Evolutionary conservation across 2,797 vertebrate genomes (phyloP), one percentile per base, ranked within the genome.

Genomic region (Halcyon badia): DNA sequence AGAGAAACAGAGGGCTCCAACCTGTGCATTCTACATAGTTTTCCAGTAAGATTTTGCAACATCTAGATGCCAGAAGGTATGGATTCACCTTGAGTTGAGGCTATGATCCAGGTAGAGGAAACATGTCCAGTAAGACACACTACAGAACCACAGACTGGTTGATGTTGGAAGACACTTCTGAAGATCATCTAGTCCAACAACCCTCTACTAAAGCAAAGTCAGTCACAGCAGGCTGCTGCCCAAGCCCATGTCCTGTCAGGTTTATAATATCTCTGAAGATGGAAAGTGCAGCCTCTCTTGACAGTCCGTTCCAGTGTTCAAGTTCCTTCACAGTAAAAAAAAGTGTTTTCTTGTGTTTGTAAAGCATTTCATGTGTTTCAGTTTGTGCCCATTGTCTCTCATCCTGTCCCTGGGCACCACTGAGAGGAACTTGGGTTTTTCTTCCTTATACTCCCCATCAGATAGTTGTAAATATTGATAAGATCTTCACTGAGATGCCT

Each of bases 211-310:
- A 33, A 33, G n/a, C 61, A 46, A 21, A 42, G 39, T 20, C 28
- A 42, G 28, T 41, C 61, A 30, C 39, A 62, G 26, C 26, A 41
- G 28, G 39, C 28, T 64, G 39, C 61, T 64, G 31, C 37, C 44
- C 56, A 41, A 22, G 24, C 33, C 46, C 1, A 0, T 13, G 8
- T 22, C 46, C 60, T 35, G 14, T 33, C 2, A 5, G n/a, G 12
- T 44, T 73, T 33, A 26, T 16, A 33, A 15, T 8, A 10, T 24
- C 28, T 64, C 44, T 5, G 6, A 33, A 20, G 22, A 68, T 26
- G 30, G 44, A 66, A 79, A 48, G 5, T 26, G 48, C 9, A 91
- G 8, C 21, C 25, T 61, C 30, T 57, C 31, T 15, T 5, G 1
- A 39, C 24, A 70, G 5, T 4, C n/a, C 37, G 4, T 25, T 68